A percentile compares a stretch with the other conserved stretches of the same genome.
These are phyloP conservation scores for Hippocampus mohnikei DNA, from an alignment of 2,113 vertebrate species.

Conservation along the genomic window DNA sequence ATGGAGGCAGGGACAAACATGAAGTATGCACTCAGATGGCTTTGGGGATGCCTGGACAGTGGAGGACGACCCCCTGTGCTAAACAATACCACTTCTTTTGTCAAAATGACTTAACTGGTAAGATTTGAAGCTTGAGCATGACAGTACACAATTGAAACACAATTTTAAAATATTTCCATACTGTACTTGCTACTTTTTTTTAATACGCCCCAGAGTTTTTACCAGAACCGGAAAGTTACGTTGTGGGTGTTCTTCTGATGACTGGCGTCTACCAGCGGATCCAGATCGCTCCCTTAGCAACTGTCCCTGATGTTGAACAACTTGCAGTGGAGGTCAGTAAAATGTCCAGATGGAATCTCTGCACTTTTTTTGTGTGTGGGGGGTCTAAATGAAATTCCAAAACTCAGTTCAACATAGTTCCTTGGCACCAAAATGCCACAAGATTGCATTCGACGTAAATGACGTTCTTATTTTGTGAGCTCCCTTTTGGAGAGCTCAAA, in stretches of 20 bases:
- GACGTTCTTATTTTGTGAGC: no score
- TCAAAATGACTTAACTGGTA: slow-evolving; percentile 58
- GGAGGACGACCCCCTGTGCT: slow-evolving; percentile 53
- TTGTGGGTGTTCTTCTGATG: slow-evolving; percentile 68
- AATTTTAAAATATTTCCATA: not conserved
- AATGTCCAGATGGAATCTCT: not conserved
- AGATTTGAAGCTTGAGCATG: not conserved
- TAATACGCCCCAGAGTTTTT: slow-evolving; percentile 49
- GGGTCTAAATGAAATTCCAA: no score
- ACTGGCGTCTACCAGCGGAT: slow-evolving; percentile 45
- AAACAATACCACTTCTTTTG: slow-evolving; percentile 59
- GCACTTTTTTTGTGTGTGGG: no score
- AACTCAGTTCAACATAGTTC: no score
- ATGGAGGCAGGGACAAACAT: not conserved
- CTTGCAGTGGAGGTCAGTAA: slow-evolving; percentile 66
- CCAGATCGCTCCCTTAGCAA: slow-evolving; percentile 33
- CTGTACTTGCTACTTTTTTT: not conserved
- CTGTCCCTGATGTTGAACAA: slow-evolving; percentile 42
- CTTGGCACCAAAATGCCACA: no score
- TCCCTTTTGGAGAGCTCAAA: no score
- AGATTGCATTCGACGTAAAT: no score
- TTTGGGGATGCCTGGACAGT: slow-evolving; percentile 40
- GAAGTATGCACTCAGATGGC: slow-evolving; percentile 62
- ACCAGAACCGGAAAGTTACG: slow-evolving; percentile 58
- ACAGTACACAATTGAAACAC: not conserved